Base-by-base conservation (phyloP, 1,140 invertebrate species). In the Drosophila repletoides region DNA sequence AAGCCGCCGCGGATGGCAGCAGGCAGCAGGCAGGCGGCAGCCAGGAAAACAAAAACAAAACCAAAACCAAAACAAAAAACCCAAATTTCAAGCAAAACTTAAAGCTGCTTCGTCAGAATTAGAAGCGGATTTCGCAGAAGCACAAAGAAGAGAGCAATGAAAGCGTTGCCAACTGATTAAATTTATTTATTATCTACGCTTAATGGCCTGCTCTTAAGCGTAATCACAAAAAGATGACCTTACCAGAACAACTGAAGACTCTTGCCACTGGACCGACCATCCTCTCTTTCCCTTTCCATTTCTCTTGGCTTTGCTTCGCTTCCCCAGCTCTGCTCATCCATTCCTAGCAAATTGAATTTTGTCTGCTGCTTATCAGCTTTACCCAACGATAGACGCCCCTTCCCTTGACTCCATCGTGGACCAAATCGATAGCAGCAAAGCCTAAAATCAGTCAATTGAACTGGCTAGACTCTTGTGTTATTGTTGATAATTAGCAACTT, bases 101-200 rank as follows among this genome's bases (percentile, higher is more conserved):
- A 51, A 51, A 34, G 48, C 31, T 33, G 48, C 31, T 19, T 34
- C 5, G 48, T 51, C 48, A 24, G 31, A 34, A 51, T 34, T 51
- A 34, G 19, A 21, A 51, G 48, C 48, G 15, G 45, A 51, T 51
- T 51, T 51, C 15, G 31, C 10, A 26, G n/a, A 22, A 22, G n/a
- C 41, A 17, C 10, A 26, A 28, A 45, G 41, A 45, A 26, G 17
- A 45, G 41, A 45, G 41, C 41, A 29, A 43, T 41, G 38, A 41
- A 41, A 28, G 24, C 41, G 12, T 17, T 48, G 45, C 1, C 48
- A 51, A 51, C 48, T 51, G 48, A 51, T 51, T 51, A 51, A 34
- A 51, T 51, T 34, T 36, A 51, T 51, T 51, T 51, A 51, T 51
- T 51, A 51, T 51, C 29, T 51, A n/a, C 29, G 31, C 19, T 10